Conservation (phyloP, 2,797 vertebrate genomes). For the Sardinella longiceps region DNA sequence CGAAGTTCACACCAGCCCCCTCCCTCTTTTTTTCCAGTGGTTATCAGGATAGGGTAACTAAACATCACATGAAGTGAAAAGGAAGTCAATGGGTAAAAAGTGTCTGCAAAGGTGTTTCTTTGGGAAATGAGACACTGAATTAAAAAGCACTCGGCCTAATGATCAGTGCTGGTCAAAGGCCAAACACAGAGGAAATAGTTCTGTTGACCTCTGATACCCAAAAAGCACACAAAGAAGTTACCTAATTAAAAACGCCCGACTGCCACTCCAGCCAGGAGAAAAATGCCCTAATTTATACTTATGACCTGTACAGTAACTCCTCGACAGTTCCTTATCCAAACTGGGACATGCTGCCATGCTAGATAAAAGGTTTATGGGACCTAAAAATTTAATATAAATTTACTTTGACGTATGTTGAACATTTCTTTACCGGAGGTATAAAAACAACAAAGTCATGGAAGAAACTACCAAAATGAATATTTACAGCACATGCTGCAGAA, state of each 20-base stretch:
- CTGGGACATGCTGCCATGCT: neutral
- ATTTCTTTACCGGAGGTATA: neutral
- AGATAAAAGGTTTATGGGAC: neutral
- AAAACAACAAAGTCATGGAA: neutral
- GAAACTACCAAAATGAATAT: neutral
- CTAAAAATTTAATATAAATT: neutral
- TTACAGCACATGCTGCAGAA: neutral
- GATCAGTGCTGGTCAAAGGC: slow-evolving; percentile 71
- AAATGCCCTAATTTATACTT: neutral
- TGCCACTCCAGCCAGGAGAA: neutral
- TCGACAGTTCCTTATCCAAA: neutral
- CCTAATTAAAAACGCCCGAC: slow-evolving; percentile 53
- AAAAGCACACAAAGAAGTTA: slow-evolving; percentile 67
- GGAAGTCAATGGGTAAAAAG: slow-evolving; percentile 63
- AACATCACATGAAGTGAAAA: slow-evolving; percentile 70
- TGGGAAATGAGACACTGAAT: slow-evolving; percentile 61
- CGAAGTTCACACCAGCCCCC: slow-evolving; percentile 42
- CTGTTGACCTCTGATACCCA: slow-evolving; percentile 65
- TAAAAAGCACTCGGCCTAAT: slow-evolving; percentile 29
- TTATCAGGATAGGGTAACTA: slow-evolving; percentile 68
- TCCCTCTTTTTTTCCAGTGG: slow-evolving; percentile 62
- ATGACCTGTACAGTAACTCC: neutral
- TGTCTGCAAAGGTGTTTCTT: slow-evolving; percentile 65
- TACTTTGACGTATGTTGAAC: neutral
- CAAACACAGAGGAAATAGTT: slow-evolving; percentile 71